Conservation (phyloP, 2,888 invertebrate genomes). For the Conchocele bisecta region DNA sequence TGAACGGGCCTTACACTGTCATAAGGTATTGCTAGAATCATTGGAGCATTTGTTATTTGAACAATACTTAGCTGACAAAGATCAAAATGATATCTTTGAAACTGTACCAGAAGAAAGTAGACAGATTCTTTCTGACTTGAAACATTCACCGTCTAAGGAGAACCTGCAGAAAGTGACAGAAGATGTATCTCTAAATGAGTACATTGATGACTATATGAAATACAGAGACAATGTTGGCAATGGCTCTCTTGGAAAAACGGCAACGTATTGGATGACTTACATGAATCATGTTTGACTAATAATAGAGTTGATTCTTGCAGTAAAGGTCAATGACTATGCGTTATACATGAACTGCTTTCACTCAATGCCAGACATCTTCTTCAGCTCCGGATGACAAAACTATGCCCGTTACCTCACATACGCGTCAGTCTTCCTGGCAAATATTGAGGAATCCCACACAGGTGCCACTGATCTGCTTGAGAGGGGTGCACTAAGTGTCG, state of each 20-base stretch:
- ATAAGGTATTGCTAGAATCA: too few relatives aligned
- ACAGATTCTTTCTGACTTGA: too few relatives aligned
- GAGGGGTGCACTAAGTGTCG: constrained; percentile 54
- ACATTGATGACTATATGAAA: too few relatives aligned
- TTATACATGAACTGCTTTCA: constrained; percentile 24
- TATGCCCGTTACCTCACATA: constrained; percentile 52
- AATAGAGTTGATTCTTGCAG: constrained; percentile 34
- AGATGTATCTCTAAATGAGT: too few relatives aligned
- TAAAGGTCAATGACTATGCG: constrained; percentile 37
- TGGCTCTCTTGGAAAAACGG: constrained; percentile 47
- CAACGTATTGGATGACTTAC: constrained; percentile 46
- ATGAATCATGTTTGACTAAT: constrained; percentile 50
- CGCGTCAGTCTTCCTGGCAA: constrained; percentile 41
- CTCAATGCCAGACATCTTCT: constrained; percentile 49
- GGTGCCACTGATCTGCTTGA: constrained; percentile 36
- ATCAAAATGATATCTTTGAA: too few relatives aligned
- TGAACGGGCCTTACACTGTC: too few relatives aligned
- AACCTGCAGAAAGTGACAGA: too few relatives aligned
- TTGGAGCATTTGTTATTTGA: too few relatives aligned
- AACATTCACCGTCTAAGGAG: too few relatives aligned
- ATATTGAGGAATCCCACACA: constrained; percentile 54
- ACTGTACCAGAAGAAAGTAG: too few relatives aligned
- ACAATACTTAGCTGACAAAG: too few relatives aligned
- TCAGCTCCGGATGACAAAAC: constrained; percentile 57
- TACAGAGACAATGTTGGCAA: too few relatives aligned